Percentiles rank a stretch among this genome's conserved stretches.
phyloP scores from a whole-genome alignment of 2,797 vertebrate genomes.

The Eleutherodactylus coqui region DNA sequence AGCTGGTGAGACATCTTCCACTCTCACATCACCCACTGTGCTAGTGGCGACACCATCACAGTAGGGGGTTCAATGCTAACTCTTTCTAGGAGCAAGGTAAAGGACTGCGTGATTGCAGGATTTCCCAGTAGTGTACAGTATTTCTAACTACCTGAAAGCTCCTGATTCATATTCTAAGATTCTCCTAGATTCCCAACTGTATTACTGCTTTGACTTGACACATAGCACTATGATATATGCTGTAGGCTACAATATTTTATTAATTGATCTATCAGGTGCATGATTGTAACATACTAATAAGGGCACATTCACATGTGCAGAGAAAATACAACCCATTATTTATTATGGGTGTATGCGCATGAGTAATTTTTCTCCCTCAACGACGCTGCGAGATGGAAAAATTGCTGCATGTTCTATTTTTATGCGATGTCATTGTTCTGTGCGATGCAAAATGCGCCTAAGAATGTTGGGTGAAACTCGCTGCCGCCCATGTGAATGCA shows the following conservation, averaged over 20 bases:
- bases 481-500: no score
- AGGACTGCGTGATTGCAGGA: neutral
- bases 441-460: no score
- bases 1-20: neutral
- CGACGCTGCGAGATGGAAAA: no score
- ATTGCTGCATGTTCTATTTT: no score
- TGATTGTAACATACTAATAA: neutral
- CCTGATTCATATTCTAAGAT: neutral
- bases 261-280: no score
- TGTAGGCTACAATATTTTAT: no score
- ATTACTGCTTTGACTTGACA: neutral
- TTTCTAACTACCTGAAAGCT: neutral
- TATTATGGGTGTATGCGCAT: no score
- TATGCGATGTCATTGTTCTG: no score
- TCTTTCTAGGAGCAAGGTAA: neutral
- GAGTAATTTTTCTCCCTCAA: no score
- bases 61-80: neutral
- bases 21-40: neutral
- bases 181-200: neutral
- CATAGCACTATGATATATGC: neutral
- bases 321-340: no score
- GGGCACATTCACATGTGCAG: no score
- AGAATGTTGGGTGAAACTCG: no score
- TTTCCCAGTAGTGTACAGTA: neutral
- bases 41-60: constrained; percentile 4